Evolutionary conservation across 2,888 invertebrate species (phyloP), one percentile per base, ranked within the genome.

Genomic region (Malthinus flaveolus): DNA sequence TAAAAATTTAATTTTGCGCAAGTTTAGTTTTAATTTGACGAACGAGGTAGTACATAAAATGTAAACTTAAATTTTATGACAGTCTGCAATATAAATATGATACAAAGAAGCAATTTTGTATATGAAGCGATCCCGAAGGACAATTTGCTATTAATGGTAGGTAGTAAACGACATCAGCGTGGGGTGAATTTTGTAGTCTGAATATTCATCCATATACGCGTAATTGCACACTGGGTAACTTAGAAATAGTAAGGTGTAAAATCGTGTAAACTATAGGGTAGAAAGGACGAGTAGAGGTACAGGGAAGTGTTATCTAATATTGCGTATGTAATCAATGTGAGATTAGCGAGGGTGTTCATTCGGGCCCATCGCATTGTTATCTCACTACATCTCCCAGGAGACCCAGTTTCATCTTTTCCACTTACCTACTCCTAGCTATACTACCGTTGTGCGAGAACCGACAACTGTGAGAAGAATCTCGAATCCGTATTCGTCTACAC

Each of bases 271-370:
- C 59, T 60, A 58, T 54, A 49, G 57, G 50, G 47, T 35, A 56
- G 44, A 52, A 54, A 50, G 53, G 60, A 57, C 54, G 59, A 49
- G 39, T 49, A 55, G 49, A 56, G 61, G 55, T 62, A 65, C 61
- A 66, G 71, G 73, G 70, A 73, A 73, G 73, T 72, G 73, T 74
- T 77, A 77, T 77, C 75, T 77, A 75, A 77, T 77, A 77, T 74
- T 76, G 75, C 76, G 75, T 75, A 73, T 71, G 73, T 75, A 77
- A 77, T 78, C 77, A 76, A 76, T 75, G 76, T 70, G 71, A 77
- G 78, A 78, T 78, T 78, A 78, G 76, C 72, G 70, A 71, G 75
- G 75, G 75, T 73, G 76, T 71, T 73, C 72, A 70, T 66, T 71
- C 74, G 69, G 67, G 68, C 72, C 71, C 73, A 68, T 73, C 72